phyloP scores from a whole-genome alignment of 2,113 vertebrate genomes.

The Onychorhynchus coronatus region DNA sequence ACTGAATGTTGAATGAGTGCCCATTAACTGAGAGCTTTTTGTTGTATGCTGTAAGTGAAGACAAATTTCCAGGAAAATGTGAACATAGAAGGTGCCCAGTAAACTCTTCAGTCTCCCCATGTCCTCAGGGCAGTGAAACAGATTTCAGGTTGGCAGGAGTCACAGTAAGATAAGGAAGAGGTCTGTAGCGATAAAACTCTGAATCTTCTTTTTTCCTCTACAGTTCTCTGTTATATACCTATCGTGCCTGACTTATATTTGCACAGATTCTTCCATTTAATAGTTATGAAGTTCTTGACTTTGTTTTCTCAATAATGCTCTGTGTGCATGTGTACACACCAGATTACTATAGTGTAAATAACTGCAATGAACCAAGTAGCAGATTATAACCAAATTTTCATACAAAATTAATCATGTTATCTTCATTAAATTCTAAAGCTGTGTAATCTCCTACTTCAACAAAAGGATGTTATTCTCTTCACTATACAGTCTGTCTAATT shows the following conservation, averaged over 20 bases:
- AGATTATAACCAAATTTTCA: background rate
- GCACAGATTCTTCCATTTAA: background rate
- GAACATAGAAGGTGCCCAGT: background rate
- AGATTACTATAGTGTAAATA: background rate
- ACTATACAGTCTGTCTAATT: background rate
- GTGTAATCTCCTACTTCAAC: background rate
- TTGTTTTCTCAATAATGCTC: background rate
- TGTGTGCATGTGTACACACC: fast-evolving
- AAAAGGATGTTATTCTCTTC: background rate
- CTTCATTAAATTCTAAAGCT: background rate
- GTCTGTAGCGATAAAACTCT: background rate
- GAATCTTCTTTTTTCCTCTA: background rate
- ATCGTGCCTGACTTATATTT: background rate
- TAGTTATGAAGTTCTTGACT: background rate
- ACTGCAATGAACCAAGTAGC: background rate
- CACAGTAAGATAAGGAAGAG: background rate
- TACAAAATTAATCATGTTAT: background rate
- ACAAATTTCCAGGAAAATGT: background rate
- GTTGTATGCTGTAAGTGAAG: background rate
- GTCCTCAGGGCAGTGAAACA: background rate
- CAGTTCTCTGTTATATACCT: background rate
- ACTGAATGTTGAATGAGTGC: background rate
- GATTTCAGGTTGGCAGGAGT: background rate
- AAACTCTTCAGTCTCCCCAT: background rate
- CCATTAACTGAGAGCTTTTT: background rate